A percentile compares a stretch with the other conserved stretches of the same genome.
These are phyloP conservation scores for Phyllotis vaccarum DNA, from an alignment of 2,797 vertebrate genomes.

Conservation along the genomic window DNA sequence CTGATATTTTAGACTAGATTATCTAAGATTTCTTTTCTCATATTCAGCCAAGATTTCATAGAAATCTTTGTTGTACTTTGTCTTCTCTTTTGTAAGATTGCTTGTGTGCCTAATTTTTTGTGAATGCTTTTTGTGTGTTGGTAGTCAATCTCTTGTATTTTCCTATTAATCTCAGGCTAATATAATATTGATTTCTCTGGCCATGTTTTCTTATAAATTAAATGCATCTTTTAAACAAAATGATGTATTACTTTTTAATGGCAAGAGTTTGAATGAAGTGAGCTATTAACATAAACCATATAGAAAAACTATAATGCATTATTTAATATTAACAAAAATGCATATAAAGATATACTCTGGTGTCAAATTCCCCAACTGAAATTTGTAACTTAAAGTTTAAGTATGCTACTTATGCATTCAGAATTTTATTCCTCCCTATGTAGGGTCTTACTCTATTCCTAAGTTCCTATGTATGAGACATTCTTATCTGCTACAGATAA, in stretches of 20 bases:
- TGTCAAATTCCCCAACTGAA: background rate
- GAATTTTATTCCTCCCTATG: background rate
- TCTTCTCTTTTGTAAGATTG: slow-evolving; percentile 19
- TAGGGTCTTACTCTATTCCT: background rate
- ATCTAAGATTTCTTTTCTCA: background rate
- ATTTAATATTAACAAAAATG: background rate
- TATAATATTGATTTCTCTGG: slow-evolving; percentile 74
- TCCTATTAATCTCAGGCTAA: slow-evolving; percentile 73
- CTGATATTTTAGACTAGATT: background rate
- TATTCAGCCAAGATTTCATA: background rate
- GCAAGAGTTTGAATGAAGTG: background rate
- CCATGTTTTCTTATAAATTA: slow-evolving; percentile 71
- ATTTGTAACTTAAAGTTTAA: background rate
- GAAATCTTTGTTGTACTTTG: slow-evolving; percentile 40
- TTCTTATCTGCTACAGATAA: background rate
- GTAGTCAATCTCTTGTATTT: slow-evolving; percentile 54
- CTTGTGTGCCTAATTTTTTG: slow-evolving; percentile 55
- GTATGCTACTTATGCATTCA: background rate
- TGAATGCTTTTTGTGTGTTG: slow-evolving; percentile 17
- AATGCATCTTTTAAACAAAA: slow-evolving; percentile 73
- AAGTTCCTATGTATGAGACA: background rate
- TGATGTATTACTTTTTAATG: slow-evolving; percentile 63
- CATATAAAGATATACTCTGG: background rate
- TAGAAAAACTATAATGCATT: background rate
- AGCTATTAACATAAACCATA: slow-evolving; percentile 30